Base-by-base conservation (phyloP, 2,113 vertebrate species). In the Cyanoramphus novaezelandiae region DNA sequence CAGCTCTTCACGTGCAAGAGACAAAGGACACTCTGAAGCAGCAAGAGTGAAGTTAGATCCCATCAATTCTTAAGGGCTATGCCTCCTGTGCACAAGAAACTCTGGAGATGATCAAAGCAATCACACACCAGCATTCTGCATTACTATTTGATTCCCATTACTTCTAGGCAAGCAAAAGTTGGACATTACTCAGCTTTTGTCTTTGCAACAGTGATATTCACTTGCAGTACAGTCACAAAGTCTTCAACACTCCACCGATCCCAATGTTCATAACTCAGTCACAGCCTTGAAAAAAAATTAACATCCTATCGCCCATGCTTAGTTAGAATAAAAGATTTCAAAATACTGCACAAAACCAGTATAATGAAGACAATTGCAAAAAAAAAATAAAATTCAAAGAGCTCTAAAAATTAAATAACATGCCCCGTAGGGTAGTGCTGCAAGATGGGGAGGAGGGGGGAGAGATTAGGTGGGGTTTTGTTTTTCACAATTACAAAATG, bases 391-490 rank as follows among this genome's bases (percentile, higher is more conserved):
- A 6, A 1, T 18, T 72, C 44, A 24, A 5, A 74, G 37, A 78
- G 43, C 17, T 76, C 70, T 76, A 90, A 79, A 91, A 84, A 82
- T 71, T 92, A 91, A 31, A 4, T 12, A 46, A 64, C 23, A 20
- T 82, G 20, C 20, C 13, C 69, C 27, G 16, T 6, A 84, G 27
- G 13, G 20, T 23, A 71, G 28, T 7, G 2, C 2, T 59, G 33
- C 33, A 59, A 59, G 33, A n/a, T 35, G 33, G 12, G 11, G 25
- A n/a, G 7, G 23, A 18, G 28, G 23, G 17, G 17, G 19, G 4
- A 50, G 7, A 37, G 3, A 25, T 15, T 10, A 78, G 24, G 17
- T 41, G 13, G 15, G 2, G 0, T 4, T 35, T 44, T 86, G n/a
- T 21, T 86, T 88, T 90, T 50, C 59, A 43, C 11, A 59, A 43